Percentiles rank a stretch among this genome's conserved stretches.
Evolutionary conservation across 2,888 invertebrate species (phyloP).

Genomic region (Eledone cirrhosa): DNA sequence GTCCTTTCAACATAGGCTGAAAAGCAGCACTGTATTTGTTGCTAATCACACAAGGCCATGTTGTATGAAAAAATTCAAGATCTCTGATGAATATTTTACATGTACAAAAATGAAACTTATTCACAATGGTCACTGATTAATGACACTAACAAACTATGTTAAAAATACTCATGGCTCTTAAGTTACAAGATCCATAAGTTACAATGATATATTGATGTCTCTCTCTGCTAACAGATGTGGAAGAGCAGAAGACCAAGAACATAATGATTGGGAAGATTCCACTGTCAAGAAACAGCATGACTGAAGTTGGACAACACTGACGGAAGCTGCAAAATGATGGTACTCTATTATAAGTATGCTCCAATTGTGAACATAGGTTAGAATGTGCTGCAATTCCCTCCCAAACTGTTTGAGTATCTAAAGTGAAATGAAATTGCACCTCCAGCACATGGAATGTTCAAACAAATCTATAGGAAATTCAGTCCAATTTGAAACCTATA

Average conservation of each 20-base stretch:
- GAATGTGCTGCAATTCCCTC: conserved; percentile 13
- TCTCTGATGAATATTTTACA: conserved; percentile 28
- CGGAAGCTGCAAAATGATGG: conserved; percentile 23
- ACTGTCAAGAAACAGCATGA: conserved; percentile 24
- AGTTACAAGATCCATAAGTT: conserved; percentile 20
- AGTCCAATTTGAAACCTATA: conserved; percentile 25
- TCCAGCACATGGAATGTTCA: conserved; percentile 25
- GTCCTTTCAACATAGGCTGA: conserved; percentile 12
- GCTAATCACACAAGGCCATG: conserved; percentile 27
- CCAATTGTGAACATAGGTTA: conserved; percentile 14
- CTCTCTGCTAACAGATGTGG: conserved; percentile 19
- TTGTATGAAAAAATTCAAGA: conserved; percentile 15
- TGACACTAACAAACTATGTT: conserved; percentile 26
- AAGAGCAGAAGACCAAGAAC: conserved; percentile 17
- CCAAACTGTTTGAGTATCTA: conserved; percentile 14
- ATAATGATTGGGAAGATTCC: conserved; percentile 10
- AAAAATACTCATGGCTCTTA: conserved; percentile 15
- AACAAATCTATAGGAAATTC: conserved; percentile 22
- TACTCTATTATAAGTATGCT: conserved; percentile 15
- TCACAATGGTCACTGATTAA: conserved; percentile 27
- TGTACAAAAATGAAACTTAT: conserved; percentile 27
- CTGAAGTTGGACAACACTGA: conserved; percentile 17
- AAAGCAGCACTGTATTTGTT: conserved; percentile 16
- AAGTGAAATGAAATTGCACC: neutral
- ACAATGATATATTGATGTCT: neutral